phyloP scores from a whole-genome alignment of 2,888 invertebrate genomes.

The Allolobophora icterica region DNA sequence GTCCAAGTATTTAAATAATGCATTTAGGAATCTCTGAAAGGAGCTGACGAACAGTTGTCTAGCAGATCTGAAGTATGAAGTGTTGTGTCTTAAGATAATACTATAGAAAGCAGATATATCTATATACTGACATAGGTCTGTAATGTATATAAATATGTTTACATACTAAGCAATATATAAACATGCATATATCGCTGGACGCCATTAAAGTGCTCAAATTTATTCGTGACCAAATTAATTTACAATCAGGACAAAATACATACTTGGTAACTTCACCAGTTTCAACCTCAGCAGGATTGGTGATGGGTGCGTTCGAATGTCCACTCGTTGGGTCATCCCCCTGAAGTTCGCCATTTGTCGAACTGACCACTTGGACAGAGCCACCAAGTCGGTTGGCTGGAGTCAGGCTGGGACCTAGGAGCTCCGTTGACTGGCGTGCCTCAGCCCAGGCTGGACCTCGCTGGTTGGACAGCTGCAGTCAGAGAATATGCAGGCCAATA shows the following conservation, averaged over 20 bases:
- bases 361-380: slow-evolving; percentile 97
- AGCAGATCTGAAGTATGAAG: too few species aligned
- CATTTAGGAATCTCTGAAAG: not conserved
- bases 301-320: slow-evolving; percentile 95
- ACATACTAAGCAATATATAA: too few species aligned
- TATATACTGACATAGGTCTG: too few species aligned
- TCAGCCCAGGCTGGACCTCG: slow-evolving; percentile 49
- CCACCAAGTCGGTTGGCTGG: slow-evolving; percentile 89
- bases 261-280: slow-evolving; percentile 83
- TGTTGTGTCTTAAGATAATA: too few species aligned
- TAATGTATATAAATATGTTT: too few species aligned
- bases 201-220: not conserved
- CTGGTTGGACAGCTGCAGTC: slow-evolving; percentile 43
- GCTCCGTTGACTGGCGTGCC: slow-evolving; percentile 43
- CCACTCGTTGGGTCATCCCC: slow-evolving; percentile 94
- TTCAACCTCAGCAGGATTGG: slow-evolving; percentile 90
- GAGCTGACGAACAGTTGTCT: not conserved
- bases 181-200: too few species aligned
- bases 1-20: not conserved
- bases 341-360: slow-evolving; percentile 81
- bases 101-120: too few species aligned
- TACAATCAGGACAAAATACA: slow-evolving; percentile 35
- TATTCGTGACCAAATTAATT: not conserved
- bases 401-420: slow-evolving; percentile 48
- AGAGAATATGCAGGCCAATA: not conserved